Evolutionary conservation across 2,888 invertebrate genomes (phyloP).

Genomic region (Abrostola triplasia): DNA sequence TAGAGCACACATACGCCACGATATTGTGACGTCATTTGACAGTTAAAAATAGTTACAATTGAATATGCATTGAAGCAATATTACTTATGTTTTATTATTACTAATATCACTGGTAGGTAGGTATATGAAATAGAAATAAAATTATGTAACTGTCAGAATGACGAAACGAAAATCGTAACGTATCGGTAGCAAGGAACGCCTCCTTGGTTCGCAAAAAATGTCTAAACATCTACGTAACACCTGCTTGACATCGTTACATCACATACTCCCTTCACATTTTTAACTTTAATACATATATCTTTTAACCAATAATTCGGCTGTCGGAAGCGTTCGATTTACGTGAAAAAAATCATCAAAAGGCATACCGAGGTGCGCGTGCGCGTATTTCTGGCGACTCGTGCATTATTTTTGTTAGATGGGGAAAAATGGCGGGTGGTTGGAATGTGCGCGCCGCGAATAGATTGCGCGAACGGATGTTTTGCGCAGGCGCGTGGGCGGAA

Average conservation of each 20-base stretch:
- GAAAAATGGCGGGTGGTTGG: conserved; percentile 79
- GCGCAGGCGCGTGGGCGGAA: conserved; percentile 73
- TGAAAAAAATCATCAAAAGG: conserved; percentile 52
- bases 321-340: conserved; percentile 61
- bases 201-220: conserved; percentile 3
- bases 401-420: conserved; percentile 80
- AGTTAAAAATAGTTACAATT: not conserved
- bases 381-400: conserved; percentile 77
- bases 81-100: not conserved
- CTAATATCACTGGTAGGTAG: not conserved
- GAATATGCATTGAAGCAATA: not conserved
- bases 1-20: conserved; percentile 9
- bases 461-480: conserved; percentile 79
- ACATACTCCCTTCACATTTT: conserved; percentile 3
- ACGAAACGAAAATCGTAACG: conserved; percentile 3
- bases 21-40: conserved; percentile 9
- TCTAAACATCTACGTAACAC: conserved; percentile 4
- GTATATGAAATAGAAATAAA: too few species aligned
- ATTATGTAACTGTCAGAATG: not conserved
- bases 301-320: conserved; percentile 6
- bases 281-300: not conserved
- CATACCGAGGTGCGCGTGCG: conserved; percentile 64
- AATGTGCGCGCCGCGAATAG: conserved; percentile 82
- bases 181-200: not conserved
- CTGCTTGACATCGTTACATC: not conserved